A percentile compares a stretch with the other conserved stretches of the same genome.
These are phyloP conservation scores for Euura saliciscinereae DNA, from an alignment of 1,140 invertebrate genomes.

Conservation along the genomic window DNA sequence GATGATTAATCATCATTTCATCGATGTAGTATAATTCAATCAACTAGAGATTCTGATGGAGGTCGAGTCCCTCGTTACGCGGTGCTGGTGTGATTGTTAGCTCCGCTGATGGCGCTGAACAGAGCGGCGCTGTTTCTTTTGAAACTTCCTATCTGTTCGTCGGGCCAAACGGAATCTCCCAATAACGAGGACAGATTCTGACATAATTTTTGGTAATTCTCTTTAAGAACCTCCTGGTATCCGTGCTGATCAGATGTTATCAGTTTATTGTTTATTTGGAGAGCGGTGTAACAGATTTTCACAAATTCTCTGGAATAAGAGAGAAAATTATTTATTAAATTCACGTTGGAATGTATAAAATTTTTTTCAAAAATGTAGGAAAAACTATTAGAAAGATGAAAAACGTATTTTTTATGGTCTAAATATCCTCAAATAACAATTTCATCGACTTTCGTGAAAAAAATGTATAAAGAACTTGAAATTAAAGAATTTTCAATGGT, in stretches of 20 bases:
- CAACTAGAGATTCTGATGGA: not conserved
- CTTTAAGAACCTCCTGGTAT: slow-evolving; percentile 84
- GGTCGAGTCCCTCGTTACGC: slow-evolving; percentile 51
- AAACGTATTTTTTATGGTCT: slow-evolving; percentile 11
- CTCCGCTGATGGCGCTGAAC: slow-evolving; percentile 72
- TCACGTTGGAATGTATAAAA: not conserved
- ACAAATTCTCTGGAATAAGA: slow-evolving; percentile 80
- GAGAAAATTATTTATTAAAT: slow-evolving; percentile 18
- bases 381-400: not conserved
- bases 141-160: slow-evolving; percentile 66
- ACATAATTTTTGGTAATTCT: slow-evolving; percentile 87
- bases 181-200: slow-evolving; percentile 75
- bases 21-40: not conserved
- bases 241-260: slow-evolving; percentile 86
- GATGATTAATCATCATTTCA: not conserved
- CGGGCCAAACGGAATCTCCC: slow-evolving; percentile 72
- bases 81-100: slow-evolving; percentile 69
- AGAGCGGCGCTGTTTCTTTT: slow-evolving; percentile 71
- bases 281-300: slow-evolving; percentile 82
- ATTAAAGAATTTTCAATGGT: not conserved
- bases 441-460: slow-evolving; percentile 10
- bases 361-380: not conserved
- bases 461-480: no score
- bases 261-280: slow-evolving; percentile 86
- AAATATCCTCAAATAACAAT: not conserved